phyloP scores from a whole-genome alignment of 2,797 vertebrate species.

The Simalia tracyae region DNA sequence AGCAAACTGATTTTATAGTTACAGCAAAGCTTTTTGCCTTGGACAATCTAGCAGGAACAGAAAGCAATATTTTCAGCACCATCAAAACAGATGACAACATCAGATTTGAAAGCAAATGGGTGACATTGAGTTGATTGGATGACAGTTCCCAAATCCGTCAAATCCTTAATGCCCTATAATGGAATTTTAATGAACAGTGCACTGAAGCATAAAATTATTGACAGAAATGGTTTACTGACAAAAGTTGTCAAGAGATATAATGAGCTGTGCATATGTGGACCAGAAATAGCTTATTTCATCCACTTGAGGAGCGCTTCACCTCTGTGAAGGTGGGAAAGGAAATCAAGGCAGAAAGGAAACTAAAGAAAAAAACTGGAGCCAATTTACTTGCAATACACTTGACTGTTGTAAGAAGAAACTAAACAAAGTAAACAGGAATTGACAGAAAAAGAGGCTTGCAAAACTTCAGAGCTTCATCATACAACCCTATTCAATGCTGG shows the following conservation, averaged over 20 bases:
- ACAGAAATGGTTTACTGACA: conserved; percentile 36
- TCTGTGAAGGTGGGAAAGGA: background rate
- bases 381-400: background rate
- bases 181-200: conserved; percentile 37
- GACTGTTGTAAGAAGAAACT: background rate
- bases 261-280: conserved; percentile 15
- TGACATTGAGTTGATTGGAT: conserved; percentile 17
- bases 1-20: background rate
- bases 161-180: conserved; percentile 26
- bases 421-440: background rate
- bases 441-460: background rate
- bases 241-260: conserved; percentile 27
- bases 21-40: background rate
- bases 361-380: background rate
- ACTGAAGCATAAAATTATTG: conserved; percentile 31
- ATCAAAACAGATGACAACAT: conserved; percentile 22
- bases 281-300: conserved; percentile 6
- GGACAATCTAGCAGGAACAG: background rate
- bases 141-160: conserved; percentile 34
- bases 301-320: conserved; percentile 1
- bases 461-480: background rate
- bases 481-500: background rate
- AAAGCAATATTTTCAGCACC: background rate
- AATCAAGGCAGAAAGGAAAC: background rate
- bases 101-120: conserved; percentile 20